Evolutionary conservation across 35 echinoderm and acorn worm genomes (phyloP).

Genomic region (Heliocidaris erythrogramma): DNA sequence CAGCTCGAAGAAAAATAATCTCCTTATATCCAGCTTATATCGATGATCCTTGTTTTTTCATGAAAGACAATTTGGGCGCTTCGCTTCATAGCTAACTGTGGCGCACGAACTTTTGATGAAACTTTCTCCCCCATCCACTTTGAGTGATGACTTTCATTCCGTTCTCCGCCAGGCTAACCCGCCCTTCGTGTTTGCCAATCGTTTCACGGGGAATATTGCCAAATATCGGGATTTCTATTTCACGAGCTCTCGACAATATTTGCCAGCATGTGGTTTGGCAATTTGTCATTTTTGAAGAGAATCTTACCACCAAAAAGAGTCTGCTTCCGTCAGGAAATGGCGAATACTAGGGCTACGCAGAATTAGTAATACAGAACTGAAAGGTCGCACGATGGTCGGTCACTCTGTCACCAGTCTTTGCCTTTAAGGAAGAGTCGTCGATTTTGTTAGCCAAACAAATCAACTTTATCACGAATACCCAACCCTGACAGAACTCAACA

Average conservation of each 20-base stretch:
- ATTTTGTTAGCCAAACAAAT: neutral
- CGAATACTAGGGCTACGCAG: neutral
- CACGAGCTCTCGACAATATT: constrained; percentile 24
- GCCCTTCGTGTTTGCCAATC: neutral
- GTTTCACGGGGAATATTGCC: constrained; percentile 30
- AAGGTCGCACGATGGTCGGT: neutral
- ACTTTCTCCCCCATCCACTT: neutral
- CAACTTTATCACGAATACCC: neutral
- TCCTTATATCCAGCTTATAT: neutral
- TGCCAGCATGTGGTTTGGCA: constrained; percentile 13
- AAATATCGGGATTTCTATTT: constrained; percentile 30
- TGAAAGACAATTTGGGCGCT: neutral
- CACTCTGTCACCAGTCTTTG: neutral
- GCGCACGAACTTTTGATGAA: neutral
- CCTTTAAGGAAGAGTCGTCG: neutral
- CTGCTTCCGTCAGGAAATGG: neutral
- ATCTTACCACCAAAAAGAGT: constrained; percentile 7
- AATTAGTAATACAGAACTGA: neutral
- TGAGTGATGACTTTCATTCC: constrained; percentile 1
- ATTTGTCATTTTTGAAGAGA: constrained; percentile 38
- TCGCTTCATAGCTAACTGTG: neutral
- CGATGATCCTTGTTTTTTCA: neutral
- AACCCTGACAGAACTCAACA: neutral
- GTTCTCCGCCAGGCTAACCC: neutral
- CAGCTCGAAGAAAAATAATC: neutral